Evolutionary conservation across 2,888 invertebrate species (phyloP).

Genomic region (Chesias legatella): DNA sequence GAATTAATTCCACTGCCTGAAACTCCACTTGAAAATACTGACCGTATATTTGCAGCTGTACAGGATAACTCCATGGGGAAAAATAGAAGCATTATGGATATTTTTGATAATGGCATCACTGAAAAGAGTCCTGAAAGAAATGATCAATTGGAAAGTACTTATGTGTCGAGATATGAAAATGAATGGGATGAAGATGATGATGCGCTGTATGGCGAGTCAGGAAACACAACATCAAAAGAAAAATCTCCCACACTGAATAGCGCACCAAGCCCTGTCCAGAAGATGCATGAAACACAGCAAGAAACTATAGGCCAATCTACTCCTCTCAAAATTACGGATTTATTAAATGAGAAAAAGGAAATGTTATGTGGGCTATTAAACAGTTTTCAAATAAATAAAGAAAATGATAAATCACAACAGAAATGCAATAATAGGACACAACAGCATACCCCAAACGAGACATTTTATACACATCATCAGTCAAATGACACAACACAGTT

Average conservation of each 20-base stretch:
- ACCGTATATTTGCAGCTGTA: constrained; percentile 58
- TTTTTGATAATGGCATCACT: constrained; percentile 49
- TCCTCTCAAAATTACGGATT: constrained; percentile 36
- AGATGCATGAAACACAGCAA: constrained; percentile 39
- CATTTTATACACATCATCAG: constrained; percentile 1
- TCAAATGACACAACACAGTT: constrained; percentile 3
- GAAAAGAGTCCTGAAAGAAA: constrained; percentile 44
- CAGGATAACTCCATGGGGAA: constrained; percentile 52
- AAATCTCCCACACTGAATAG: constrained; percentile 31
- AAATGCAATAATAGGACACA: constrained; percentile 20
- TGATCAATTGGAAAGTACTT: constrained; percentile 46
- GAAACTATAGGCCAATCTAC: constrained; percentile 21
- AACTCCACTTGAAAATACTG: constrained; percentile 37
- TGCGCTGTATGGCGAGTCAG: constrained; percentile 60
- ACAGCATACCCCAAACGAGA: constrained; percentile 13
- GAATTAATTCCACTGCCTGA: constrained; percentile 11
- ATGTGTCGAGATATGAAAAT: constrained; percentile 51
- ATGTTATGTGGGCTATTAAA: constrained; percentile 51
- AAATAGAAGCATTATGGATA: constrained; percentile 69
- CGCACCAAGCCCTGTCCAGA: constrained; percentile 43
- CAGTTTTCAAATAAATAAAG: constrained; percentile 44
- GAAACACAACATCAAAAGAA: constrained; percentile 13
- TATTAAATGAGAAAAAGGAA: constrained; percentile 50
- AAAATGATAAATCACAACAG: constrained; percentile 31
- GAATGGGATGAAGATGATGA: constrained; percentile 75